Conservation (phyloP, 1,140 invertebrate genomes). For the Marisa cornuarietis region DNA sequence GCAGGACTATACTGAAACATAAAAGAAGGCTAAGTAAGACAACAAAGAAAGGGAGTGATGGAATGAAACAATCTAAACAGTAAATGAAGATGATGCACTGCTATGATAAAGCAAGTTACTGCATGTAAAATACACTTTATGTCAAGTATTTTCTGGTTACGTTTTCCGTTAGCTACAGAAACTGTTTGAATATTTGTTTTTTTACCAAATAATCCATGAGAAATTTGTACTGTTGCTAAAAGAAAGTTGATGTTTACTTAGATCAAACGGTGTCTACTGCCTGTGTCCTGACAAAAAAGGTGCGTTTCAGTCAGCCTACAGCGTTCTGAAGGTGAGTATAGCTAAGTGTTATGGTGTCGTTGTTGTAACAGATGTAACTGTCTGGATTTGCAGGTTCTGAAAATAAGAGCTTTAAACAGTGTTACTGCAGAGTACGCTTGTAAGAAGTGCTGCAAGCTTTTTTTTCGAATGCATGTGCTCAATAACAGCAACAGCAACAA, state of each 20-base stretch:
- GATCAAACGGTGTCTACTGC: slow-evolving; percentile 30
- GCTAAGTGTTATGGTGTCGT: background rate
- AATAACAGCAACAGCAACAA: too few relatives aligned
- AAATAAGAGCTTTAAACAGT: too few relatives aligned
- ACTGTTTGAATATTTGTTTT: background rate
- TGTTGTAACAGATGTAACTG: background rate
- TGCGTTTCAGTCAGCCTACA: slow-evolving; percentile 4
- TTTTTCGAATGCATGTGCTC: too few relatives aligned
- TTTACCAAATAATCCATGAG: background rate
- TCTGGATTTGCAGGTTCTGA: too few relatives aligned
- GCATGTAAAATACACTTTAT: background rate
- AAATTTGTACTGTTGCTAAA: background rate
- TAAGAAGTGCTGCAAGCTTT: too few relatives aligned
- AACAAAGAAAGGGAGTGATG: too few relatives aligned
- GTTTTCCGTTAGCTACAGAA: background rate
- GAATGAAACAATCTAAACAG: too few relatives aligned
- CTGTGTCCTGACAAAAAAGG: slow-evolving; percentile 23
- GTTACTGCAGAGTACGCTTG: too few relatives aligned
- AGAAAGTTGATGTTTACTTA: background rate
- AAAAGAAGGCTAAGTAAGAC: too few relatives aligned
- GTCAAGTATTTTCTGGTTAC: background rate
- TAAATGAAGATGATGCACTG: background rate
- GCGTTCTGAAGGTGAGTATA: slow-evolving; percentile 20
- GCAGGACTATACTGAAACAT: too few relatives aligned
- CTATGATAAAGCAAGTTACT: background rate